Conservation (phyloP, 1,140 invertebrate species). For the Wiebesia pumilae region DNA sequence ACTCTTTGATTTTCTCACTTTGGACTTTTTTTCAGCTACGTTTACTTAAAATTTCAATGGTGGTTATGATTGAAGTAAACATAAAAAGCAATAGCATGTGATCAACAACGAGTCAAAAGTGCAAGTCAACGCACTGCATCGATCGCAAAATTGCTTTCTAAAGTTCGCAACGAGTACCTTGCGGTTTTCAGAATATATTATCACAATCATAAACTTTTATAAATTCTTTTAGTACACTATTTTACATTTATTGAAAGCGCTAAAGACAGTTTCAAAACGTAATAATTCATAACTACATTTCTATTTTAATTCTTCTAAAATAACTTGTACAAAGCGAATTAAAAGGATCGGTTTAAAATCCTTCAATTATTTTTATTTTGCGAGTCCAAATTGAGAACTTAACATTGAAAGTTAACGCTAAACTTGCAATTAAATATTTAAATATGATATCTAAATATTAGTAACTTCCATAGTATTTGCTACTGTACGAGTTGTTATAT, state of each 20-base stretch:
- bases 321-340: neutral
- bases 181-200: conserved; percentile 55
- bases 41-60: neutral
- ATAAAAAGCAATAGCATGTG: conserved; percentile 17
- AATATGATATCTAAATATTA: too few species aligned
- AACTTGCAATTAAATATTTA: too few species aligned
- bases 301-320: neutral
- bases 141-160: conserved; percentile 20
- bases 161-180: conserved; percentile 44
- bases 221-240: neutral
- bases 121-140: conserved; percentile 22
- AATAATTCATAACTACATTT: too few species aligned
- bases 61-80: neutral
- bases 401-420: too few species aligned
- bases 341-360: too few species aligned
- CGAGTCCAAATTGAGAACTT: too few species aligned
- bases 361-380: too few species aligned
- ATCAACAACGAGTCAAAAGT: conserved; percentile 11
- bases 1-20: too few species aligned
- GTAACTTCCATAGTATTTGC: too few species aligned
- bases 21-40: neutral
- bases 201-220: neutral
- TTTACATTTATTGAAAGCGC: too few species aligned
- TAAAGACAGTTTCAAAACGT: too few species aligned
- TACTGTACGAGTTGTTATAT: neutral